Percentiles rank a stretch among this genome's conserved stretches.
These are phyloP conservation scores for Acyrthosiphon pisum DNA, from an alignment of 1,140 invertebrate species.

Conservation along the genomic window DNA sequence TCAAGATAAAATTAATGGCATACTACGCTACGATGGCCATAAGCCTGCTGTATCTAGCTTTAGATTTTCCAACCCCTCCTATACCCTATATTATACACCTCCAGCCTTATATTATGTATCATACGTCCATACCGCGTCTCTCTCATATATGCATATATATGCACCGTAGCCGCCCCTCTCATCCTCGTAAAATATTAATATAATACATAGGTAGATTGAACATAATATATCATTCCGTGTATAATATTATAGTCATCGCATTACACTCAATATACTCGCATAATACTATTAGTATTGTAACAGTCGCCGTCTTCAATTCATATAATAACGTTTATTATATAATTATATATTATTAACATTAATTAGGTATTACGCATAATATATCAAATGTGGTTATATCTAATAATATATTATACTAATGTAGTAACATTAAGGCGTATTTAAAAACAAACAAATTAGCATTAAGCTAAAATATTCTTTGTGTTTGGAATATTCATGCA, in stretches of 20 bases:
- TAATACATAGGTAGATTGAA: not conserved
- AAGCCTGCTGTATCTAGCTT: conserved; percentile 46
- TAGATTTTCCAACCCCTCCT: not conserved
- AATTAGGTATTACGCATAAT: not conserved
- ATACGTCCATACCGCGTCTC: not conserved
- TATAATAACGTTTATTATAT: not conserved
- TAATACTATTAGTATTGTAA: not conserved
- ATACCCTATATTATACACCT: not conserved
- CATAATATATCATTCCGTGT: conserved; percentile 4
- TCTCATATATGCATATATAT: not conserved
- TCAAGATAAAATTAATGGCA: conserved; percentile 56
- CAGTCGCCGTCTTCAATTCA: not conserved
- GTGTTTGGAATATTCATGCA: not conserved
- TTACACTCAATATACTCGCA: not conserved
- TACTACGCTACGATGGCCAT: not conserved
- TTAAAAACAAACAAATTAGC: not conserved
- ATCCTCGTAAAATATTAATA: not conserved
- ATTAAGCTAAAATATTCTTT: not conserved
- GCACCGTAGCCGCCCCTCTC: not conserved
- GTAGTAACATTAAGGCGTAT: not conserved
- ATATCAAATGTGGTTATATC: not conserved
- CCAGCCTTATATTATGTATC: not conserved
- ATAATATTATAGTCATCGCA: not conserved
- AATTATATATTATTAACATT: no score
- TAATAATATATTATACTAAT: not conserved